Percentiles rank a stretch among this genome's conserved stretches.
These are phyloP conservation scores for Apis laboriosa DNA, from an alignment of 1,140 invertebrate species.

Conservation along the genomic window DNA sequence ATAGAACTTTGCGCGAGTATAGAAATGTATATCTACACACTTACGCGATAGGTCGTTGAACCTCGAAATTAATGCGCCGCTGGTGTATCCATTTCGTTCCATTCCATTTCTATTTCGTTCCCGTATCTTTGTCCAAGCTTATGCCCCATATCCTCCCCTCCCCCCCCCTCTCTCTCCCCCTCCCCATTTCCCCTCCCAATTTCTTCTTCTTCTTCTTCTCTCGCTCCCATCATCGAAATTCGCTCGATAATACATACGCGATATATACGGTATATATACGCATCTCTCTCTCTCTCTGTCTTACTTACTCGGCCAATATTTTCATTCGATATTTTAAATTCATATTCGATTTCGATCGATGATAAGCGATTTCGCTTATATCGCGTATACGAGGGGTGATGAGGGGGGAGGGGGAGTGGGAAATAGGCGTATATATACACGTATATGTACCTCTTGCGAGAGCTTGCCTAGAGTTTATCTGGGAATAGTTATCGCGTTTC, in stretches of 20 bases:
- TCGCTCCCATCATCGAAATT: constrained; percentile 32
- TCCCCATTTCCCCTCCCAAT: neutral
- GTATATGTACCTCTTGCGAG: neutral
- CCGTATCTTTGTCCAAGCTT: neutral
- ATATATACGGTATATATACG: too few species aligned
- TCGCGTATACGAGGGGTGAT: too few species aligned
- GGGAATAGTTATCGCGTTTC: constrained; percentile 57
- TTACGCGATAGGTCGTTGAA: constrained; percentile 69
- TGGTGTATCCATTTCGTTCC: constrained; percentile 45
- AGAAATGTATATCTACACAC: constrained; percentile 43
- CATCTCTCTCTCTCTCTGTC: neutral
- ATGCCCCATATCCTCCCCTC: neutral
- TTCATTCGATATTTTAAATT: too few species aligned
- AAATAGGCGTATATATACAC: neutral
- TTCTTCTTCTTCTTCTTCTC: too few species aligned
- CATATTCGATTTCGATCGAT: neutral
- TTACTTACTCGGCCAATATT: neutral
- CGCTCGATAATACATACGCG: neutral
- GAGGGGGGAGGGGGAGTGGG: neutral
- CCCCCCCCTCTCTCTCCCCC: neutral
- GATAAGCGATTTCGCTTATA: constrained; percentile 36
- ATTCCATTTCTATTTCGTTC: neutral
- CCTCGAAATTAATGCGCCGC: constrained; percentile 70
- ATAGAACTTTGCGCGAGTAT: constrained; percentile 63
- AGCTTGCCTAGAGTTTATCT: constrained; percentile 34